Evolutionary conservation across 2,888 invertebrate species (phyloP), one percentile per base, ranked within the genome.

Genomic region (Tetragonula carbonaria): DNA sequence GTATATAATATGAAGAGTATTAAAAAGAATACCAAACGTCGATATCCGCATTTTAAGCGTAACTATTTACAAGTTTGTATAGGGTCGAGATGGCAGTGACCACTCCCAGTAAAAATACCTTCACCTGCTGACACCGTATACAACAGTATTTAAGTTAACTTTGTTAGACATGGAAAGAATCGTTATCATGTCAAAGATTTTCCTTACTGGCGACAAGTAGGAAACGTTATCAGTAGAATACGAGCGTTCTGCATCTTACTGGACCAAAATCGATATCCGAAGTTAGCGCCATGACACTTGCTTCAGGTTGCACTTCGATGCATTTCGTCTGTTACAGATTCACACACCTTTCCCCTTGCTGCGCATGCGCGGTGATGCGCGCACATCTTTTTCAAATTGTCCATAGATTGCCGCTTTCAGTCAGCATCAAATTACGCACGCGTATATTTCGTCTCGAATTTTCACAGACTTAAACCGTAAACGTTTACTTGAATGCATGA

Each of bases 181-280:
- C 11, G 45, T 2, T n/a, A 55, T 55, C 57, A 51, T 57, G 66
- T 67, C 38, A 67, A 71, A 50, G 70, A 68, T 75, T 76, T 23
- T 62, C 59, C n/a, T 74, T 51, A 33, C 50, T n/a, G 72, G n/a
- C n/a, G 16, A 57, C 67, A 67, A 65, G 65, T 73, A 21, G 57
- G 57, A 66, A 80, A 79, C 38, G 70, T 55, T 80, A 84, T 86
- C 62, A 86, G 82, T 65, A 67, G 72, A 78, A 77, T 75, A 83
- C 73, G 78, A 82, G 75, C 81, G 87, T 88, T 83, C 90, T 91
- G 91, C 92, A 91, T 92, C 91, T 87, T 91, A 90, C 81, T 86
- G 87, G 89, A 76, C 81, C 82, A 83, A 86, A 90, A 92, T 93
- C 93, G 87, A 93, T 93, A 91, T 78, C 72, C 90, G 89, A 92